A percentile compares a stretch with the other conserved stretches of the same genome.
These are phyloP conservation scores for Tachina fera DNA, from an alignment of 2,888 invertebrate genomes.

Conservation along the genomic window DNA sequence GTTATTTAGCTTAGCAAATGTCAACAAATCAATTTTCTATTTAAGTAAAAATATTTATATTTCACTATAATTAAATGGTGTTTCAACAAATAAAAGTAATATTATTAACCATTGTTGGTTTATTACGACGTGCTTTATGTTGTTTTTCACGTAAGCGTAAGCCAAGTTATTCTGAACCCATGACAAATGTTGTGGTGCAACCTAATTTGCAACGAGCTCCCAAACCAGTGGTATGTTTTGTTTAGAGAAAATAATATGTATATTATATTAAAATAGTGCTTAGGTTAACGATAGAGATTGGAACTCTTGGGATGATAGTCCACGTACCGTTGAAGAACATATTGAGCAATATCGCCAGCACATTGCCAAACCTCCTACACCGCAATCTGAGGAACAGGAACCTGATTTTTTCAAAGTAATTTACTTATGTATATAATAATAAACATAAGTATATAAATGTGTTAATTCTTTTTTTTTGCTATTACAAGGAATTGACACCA, in stretches of 20 bases:
- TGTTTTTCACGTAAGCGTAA: slow-evolving; percentile 85
- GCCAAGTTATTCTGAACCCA: slow-evolving; percentile 84
- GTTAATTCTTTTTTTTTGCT: not conserved
- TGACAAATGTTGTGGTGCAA: slow-evolving; percentile 84
- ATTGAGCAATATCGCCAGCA: slow-evolving; percentile 86
- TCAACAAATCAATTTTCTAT: slow-evolving; percentile 64
- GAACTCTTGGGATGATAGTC: slow-evolving; percentile 86
- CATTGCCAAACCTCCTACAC: slow-evolving; percentile 82
- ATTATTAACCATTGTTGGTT: slow-evolving; percentile 84
- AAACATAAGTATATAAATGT: not conserved
- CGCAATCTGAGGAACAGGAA: slow-evolving; percentile 82
- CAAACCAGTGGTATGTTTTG: slow-evolving; percentile 50
- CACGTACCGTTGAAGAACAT: slow-evolving; percentile 85
- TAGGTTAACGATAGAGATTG: slow-evolving; percentile 82
- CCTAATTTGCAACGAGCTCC: slow-evolving; percentile 70
- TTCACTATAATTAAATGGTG: slow-evolving; percentile 73
- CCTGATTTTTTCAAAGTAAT: slow-evolving; percentile 85
- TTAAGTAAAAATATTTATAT: slow-evolving; percentile 13
- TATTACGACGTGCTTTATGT: slow-evolving; percentile 85
- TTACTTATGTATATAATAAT: not conserved
- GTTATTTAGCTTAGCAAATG: slow-evolving; percentile 23
- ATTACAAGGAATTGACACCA: slow-evolving; percentile 85
- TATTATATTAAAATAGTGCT: not conserved
- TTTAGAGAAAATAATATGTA: not conserved
- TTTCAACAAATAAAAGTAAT: slow-evolving; percentile 85